Conservation (phyloP, 1,140 invertebrate species). For the Neodiprion fabricii region DNA sequence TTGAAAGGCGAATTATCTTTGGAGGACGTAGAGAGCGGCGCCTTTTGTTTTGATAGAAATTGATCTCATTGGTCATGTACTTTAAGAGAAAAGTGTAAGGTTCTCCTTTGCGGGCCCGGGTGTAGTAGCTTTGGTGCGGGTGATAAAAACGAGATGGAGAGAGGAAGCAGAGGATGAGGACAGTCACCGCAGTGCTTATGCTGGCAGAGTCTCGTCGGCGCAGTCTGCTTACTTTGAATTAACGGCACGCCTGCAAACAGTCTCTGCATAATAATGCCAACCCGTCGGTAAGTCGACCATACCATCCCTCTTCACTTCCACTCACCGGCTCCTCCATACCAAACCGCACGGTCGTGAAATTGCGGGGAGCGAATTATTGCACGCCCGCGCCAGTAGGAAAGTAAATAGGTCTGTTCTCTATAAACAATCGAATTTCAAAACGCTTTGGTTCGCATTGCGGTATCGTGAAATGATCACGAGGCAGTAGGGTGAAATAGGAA, state of each 20-base stretch:
- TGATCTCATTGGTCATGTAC: background rate
- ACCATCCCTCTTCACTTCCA: conserved; percentile 4
- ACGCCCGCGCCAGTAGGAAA: background rate
- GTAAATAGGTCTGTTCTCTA: background rate
- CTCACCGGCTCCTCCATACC: background rate
- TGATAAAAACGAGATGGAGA: background rate
- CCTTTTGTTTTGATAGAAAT: too few species aligned
- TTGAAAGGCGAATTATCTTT: too few species aligned
- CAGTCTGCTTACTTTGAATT: conserved; percentile 7
- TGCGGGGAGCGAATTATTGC: conserved; percentile 4
- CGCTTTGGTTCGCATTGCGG: background rate
- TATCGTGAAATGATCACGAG: background rate
- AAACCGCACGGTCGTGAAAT: background rate
- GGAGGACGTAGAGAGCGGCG: too few species aligned
- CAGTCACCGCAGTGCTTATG: conserved; percentile 1
- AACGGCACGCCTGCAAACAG: conserved; percentile 6
- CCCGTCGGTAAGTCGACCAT: conserved; percentile 4
- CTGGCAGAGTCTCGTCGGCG: conserved; percentile 1
- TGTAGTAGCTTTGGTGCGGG: background rate
- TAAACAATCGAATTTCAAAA: conserved; percentile 6
- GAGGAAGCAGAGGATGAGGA: background rate
- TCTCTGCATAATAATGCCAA: conserved; percentile 7
- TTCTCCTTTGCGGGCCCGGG: background rate
- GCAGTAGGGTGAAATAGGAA: background rate
- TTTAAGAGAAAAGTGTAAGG: background rate